Base-by-base conservation (phyloP, 2,888 invertebrate species). In the Deladenus siricidicola region DNA sequence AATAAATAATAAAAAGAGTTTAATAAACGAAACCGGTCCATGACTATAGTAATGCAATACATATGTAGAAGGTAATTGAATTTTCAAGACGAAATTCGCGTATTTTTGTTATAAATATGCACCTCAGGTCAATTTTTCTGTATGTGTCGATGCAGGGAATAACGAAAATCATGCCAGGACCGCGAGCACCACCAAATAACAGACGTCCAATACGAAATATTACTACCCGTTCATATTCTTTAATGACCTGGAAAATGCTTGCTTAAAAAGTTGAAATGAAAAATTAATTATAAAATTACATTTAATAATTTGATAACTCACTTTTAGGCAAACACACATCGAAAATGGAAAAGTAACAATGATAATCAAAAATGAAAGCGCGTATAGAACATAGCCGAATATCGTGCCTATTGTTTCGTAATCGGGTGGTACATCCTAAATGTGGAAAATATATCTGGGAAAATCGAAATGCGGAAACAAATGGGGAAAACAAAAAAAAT, bases 151-250 rank as follows among this genome's bases (percentile, higher is more conserved):
- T 89, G 83, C 93, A 94, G 0, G 71, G 94, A 68, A 94, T 83
- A 65, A 93, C 89, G 84, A 94, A 94, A 83, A 94, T 93, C 76
- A 94, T 90, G 59, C 93, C 80, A 3, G 81, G 81, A 1, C 90
- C 90, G 68, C 88, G 83, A 1, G 88, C 87, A 1, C 87, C 88
- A 1, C 88, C 88, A 67, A 85, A 84, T 58, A 84, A 79, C 47
- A 90, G 79, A 55, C 90, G 84, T 39, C 90, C 90, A 71, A 90
- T 83, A 23, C 90, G 85, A 80, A 91, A 91, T 76, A 91, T 90
- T 0, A 90, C 90, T 24, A 21, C 89, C 87, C 3, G 88, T 88
- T 75, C 90, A 83, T 80, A 80, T 66, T 80, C 80, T 66, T 80
- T 80, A 58, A 80, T 80, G 26, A 78, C 76, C 73, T 75, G 50